Percentiles rank a stretch among this genome's conserved stretches.
Conservation (phyloP, 2,888 invertebrate genomes). For the Ypsolopha sequella region DNA sequence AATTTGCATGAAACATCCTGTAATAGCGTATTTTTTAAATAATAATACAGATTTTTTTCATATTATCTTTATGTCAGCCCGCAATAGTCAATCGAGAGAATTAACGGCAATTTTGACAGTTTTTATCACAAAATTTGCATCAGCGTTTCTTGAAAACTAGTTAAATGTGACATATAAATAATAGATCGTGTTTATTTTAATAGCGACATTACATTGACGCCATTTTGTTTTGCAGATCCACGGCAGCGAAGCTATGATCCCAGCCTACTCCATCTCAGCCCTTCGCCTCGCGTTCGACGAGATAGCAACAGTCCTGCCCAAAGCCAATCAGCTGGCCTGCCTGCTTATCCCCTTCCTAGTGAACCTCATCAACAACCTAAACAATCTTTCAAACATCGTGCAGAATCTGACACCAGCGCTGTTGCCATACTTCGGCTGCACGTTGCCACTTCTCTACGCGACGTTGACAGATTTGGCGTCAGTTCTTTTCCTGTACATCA, state of each 20-base stretch:
- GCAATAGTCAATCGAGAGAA: no score
- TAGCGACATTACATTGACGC: background rate
- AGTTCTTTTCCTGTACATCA: conserved; percentile 53
- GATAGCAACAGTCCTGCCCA: conserved; percentile 45
- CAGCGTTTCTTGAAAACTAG: no score
- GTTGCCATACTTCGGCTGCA: conserved; percentile 57
- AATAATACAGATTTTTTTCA: no score
- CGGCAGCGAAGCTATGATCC: conserved; percentile 49
- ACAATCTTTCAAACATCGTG: conserved; percentile 55
- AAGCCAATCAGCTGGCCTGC: conserved; percentile 51
- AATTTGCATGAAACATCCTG: no score
- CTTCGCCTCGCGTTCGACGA: conserved; percentile 54
- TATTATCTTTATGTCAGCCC: no score
- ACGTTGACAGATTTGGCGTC: conserved; percentile 57
- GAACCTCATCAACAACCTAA: conserved; percentile 55
- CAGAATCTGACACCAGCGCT: conserved; percentile 57
- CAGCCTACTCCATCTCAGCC: conserved; percentile 53
- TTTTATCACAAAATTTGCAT: no score
- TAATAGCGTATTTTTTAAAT: no score
- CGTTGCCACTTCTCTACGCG: conserved; percentile 47
- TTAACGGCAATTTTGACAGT: no score
- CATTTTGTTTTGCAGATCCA: conserved; percentile 26
- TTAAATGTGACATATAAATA: no score
- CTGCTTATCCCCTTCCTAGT: conserved; percentile 52
- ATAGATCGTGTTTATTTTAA: no score